A percentile compares a stretch with the other conserved stretches of the same genome.
Conservation (phyloP, 2,888 invertebrate species). For the Phasia obesa region DNA sequence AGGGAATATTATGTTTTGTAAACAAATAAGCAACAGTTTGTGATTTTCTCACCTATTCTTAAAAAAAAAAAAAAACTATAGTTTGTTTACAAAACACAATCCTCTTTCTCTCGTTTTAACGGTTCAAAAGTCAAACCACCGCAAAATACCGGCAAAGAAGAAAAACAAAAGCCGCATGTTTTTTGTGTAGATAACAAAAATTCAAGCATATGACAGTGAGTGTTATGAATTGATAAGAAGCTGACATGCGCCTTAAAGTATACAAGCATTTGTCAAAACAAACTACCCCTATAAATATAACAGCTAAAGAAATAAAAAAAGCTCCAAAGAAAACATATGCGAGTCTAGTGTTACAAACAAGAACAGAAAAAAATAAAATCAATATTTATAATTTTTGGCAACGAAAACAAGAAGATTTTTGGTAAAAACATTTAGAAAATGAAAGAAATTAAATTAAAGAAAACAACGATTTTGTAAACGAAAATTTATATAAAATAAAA, state of each 20-base stretch:
- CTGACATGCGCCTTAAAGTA: constrained; percentile 66
- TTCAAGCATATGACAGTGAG: constrained; percentile 19
- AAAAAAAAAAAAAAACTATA: not conserved
- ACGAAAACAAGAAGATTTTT: constrained; percentile 31
- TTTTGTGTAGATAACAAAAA: constrained; percentile 1
- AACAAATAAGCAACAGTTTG: constrained; percentile 65
- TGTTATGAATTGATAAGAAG: constrained; percentile 56
- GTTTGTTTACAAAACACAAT: constrained; percentile 64
- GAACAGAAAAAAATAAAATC: constrained; percentile 59
- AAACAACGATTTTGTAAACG: constrained; percentile 12
- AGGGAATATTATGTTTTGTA: constrained; percentile 21
- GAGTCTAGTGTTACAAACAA: constrained; percentile 41
- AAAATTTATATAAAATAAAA: no score
- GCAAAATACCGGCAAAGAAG: constrained; percentile 45
- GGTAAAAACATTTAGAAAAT: constrained; percentile 21
- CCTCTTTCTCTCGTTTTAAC: not conserved
- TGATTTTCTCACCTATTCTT: not conserved
- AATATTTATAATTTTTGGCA: constrained; percentile 53
- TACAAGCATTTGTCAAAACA: constrained; percentile 55
- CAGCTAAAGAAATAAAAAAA: not conserved
- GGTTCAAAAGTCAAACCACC: not conserved
- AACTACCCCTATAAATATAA: constrained; percentile 55
- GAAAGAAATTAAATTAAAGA: not conserved
- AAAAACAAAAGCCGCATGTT: constrained; percentile 13
- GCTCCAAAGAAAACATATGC: constrained; percentile 44